Base-by-base conservation (phyloP, 2,888 invertebrate species). In the Odontothrips loti region DNA sequence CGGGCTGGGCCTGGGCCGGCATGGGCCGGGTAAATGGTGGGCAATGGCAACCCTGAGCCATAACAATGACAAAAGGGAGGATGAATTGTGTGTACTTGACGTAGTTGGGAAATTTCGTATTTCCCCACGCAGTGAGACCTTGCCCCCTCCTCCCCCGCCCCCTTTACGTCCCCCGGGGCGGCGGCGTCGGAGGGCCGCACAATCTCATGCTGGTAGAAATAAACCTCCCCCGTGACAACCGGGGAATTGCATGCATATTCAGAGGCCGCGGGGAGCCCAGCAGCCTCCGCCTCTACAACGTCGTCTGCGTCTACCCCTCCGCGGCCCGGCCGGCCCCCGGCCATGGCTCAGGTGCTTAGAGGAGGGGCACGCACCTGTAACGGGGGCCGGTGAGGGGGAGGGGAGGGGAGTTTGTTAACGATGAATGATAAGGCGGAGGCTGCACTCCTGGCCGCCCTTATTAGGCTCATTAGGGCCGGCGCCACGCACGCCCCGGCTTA, bases 191-290 rank as follows among this genome's bases (percentile, higher is more conserved):
- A 58, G 68, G 9, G 27, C 68, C 68, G 27, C 68, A 27, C 68
- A 75, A 75, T 75, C 68, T 75, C 27, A 12, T 9, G 23, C 58
- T 6, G n/a, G 58, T 17, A 17, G 58, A 58, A 58, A 58, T 58
- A 58, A 58, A 58, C 58, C 58, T 58, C n/a, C 20, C 15, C n/a
- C 68, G 68, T 27, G 68, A 75, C 68, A 75, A 75, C 68, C 27
- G 23, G 68, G 68, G 27, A 27, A 75, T 75, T 27, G 68, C 23
- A 75, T 75, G 68, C 68, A 75, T 75, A 75, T 75, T 75, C 68
- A 68, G 23, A 68, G 68, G 68, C 68, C 68, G 68, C 68, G 34
- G 34, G 34, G 15, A 20, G 51, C 51, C 51, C 10, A 51, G 51
- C 51, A 51, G 51, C 51, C 15, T 20, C 58, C 17, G 17, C 58